These are phyloP conservation scores for Eristalis arbustorum DNA, from an alignment of 2,888 invertebrate genomes.

Conservation along the genomic window DNA sequence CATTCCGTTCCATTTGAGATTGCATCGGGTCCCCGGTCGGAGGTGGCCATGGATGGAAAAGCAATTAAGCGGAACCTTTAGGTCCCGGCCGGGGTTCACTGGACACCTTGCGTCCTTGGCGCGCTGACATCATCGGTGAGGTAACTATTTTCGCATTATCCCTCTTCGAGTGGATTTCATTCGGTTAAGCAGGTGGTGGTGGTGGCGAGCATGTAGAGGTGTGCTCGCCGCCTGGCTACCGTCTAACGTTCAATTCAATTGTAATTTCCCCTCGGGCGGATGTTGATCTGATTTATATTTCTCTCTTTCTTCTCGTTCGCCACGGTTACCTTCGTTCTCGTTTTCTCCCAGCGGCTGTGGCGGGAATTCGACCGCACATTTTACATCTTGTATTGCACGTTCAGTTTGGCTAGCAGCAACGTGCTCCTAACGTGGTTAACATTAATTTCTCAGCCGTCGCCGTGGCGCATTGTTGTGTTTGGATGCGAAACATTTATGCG, in stretches of 20 bases:
- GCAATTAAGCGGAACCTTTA: constrained; percentile 23
- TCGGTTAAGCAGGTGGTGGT: constrained; percentile 6
- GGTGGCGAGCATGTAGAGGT: not conserved
- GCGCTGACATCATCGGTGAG: not conserved
- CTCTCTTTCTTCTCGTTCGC: not conserved
- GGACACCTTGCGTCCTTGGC: not conserved
- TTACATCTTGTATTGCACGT: not conserved
- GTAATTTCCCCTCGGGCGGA: constrained; percentile 41
- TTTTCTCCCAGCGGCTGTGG: not conserved
- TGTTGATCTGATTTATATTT: constrained; percentile 18
- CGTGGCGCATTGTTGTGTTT: not conserved
- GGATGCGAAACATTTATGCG: not conserved
- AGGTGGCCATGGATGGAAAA: constrained; percentile 17
- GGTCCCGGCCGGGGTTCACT: not conserved
- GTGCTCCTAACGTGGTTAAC: not conserved
- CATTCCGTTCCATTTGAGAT: constrained; percentile 26
- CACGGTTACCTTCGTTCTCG: not conserved
- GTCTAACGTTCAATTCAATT: constrained; percentile 40
- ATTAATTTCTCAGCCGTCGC: not conserved
- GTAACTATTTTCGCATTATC: constrained; percentile 10
- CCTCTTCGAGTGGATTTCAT: constrained; percentile 3
- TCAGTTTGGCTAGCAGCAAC: not conserved
- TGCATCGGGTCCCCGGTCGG: constrained; percentile 33
- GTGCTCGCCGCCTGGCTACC: constrained; percentile 1
- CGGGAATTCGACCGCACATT: not conserved